phyloP scores from a whole-genome alignment of 2,888 invertebrate species.

The Epinotia ramella region DNA sequence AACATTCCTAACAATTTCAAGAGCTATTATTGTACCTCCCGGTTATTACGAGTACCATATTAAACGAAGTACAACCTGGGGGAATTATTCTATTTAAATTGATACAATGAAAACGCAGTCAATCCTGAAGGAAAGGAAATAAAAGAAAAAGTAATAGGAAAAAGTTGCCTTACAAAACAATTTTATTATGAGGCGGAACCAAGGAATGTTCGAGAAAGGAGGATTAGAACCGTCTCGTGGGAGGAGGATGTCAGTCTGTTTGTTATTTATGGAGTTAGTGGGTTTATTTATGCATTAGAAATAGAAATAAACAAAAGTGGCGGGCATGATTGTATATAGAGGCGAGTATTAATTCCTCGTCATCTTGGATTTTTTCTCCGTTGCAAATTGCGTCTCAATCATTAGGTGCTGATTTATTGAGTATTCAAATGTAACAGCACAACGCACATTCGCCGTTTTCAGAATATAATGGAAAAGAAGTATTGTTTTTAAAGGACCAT shows the following conservation, averaged over 20 bases:
- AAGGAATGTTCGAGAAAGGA: background rate
- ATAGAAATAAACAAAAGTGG: background rate
- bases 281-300: background rate
- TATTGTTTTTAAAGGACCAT: too few species aligned
- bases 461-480: too few species aligned
- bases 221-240: background rate
- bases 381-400: too few species aligned
- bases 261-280: background rate
- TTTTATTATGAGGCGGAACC: background rate
- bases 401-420: too few species aligned
- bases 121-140: background rate
- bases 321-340: background rate
- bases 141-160: background rate
- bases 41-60: background rate
- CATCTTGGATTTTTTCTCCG: too few species aligned
- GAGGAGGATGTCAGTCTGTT: background rate
- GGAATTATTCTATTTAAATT: conserved; percentile 2
- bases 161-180: background rate
- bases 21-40: background rate
- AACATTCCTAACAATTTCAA: too few species aligned
- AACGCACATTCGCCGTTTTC: too few species aligned
- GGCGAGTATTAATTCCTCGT: too few species aligned
- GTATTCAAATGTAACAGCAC: too few species aligned
- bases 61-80: conserved; percentile 8
- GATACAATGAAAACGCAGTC: conserved; percentile 1